Percentiles rank a stretch among this genome's conserved stretches.
These are phyloP conservation scores for Telmatherina bonti DNA, from an alignment of 2,797 vertebrate genomes.

Conservation along the genomic window DNA sequence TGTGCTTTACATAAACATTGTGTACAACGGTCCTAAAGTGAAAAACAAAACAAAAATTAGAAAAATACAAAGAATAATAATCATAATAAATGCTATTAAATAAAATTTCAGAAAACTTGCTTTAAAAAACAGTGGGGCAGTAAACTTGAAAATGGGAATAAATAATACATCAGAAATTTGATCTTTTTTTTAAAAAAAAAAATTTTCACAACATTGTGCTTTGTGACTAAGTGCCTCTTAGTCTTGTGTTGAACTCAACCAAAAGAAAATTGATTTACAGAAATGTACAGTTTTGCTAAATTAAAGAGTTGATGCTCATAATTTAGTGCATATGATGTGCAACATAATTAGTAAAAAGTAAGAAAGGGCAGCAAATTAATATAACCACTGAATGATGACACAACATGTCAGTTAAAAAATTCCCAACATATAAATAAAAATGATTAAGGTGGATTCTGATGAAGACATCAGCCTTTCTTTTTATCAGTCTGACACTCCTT, in stretches of 20 bases:
- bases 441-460: background rate
- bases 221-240: background rate
- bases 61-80: too few relatives aligned
- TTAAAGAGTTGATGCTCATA: background rate
- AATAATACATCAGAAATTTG: too few relatives aligned
- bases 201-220: background rate
- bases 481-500: background rate
- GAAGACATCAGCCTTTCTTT: conserved; percentile 6
- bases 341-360: conserved; percentile 5
- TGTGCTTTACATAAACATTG: too few relatives aligned
- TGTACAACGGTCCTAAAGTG: background rate
- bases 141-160: too few relatives aligned
- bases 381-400: conserved; percentile 7
- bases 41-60: background rate
- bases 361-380: background rate
- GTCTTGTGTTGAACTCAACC: background rate
- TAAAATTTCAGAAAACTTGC: background rate
- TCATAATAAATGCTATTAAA: too few relatives aligned
- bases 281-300: background rate
- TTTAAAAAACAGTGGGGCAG: too few relatives aligned
- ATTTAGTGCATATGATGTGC: conserved; percentile 6
- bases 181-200: too few relatives aligned
- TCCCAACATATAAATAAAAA: background rate
- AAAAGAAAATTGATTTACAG: background rate
- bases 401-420: background rate